phyloP scores from a whole-genome alignment of 2,113 vertebrate species.

The Tetraodon nigroviridis region DNA sequence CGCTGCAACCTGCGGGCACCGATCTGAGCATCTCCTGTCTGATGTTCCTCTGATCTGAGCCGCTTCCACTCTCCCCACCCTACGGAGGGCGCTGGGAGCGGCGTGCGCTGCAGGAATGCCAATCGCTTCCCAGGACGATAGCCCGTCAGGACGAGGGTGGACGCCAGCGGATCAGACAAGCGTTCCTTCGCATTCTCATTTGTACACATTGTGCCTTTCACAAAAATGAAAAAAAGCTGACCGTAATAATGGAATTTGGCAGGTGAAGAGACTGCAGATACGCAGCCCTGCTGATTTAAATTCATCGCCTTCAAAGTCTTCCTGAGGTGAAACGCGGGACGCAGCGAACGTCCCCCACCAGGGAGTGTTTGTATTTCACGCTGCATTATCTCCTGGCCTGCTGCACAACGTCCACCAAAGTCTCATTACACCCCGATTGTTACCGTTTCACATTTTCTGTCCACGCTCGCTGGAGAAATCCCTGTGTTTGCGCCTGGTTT shows the following conservation, averaged over 20 bases:
- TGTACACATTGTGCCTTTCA: slow-evolving; percentile 42
- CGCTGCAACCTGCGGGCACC: slow-evolving; percentile 64
- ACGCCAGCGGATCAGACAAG: slow-evolving; percentile 53
- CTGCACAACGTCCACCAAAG: no score
- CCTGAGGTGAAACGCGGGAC: slow-evolving; percentile 18
- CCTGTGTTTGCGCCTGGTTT: neutral
- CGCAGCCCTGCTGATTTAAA: slow-evolving; percentile 20
- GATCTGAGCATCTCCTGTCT: slow-evolving; percentile 72
- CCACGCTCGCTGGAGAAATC: neutral
- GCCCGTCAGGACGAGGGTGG: slow-evolving; percentile 43
- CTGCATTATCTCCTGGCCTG: slow-evolving; percentile 3
- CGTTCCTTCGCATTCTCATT: slow-evolving; percentile 47
- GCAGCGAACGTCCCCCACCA: slow-evolving; percentile 11
- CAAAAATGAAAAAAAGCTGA: slow-evolving; percentile 35
- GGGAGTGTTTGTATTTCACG: slow-evolving; percentile 11
- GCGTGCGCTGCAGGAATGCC: slow-evolving; percentile 60
- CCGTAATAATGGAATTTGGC: slow-evolving; percentile 35
- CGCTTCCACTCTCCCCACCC: slow-evolving; percentile 77
- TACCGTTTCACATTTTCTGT: neutral
- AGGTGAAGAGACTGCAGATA: slow-evolving; percentile 19
- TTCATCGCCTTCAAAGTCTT: slow-evolving; percentile 33
- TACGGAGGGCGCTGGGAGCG: slow-evolving; percentile 60
- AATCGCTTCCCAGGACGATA: slow-evolving; percentile 56
- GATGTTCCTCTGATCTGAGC: slow-evolving; percentile 73
- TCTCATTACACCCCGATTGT: neutral